Evolutionary conservation across 2,113 vertebrate species (phyloP).

Genomic region (Neomonachus schauinslandi): DNA sequence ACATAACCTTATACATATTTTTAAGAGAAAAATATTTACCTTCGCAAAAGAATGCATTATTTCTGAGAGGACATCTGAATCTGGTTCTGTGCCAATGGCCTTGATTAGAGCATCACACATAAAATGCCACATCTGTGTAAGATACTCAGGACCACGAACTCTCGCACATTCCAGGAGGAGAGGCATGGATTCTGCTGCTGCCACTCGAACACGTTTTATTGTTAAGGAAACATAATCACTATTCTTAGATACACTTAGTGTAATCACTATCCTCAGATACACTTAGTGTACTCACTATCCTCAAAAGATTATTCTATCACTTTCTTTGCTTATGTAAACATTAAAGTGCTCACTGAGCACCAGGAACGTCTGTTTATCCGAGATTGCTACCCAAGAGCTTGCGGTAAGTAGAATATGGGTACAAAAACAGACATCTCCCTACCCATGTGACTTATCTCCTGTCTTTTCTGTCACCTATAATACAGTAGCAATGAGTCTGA

Average conservation of each 20-base stretch:
- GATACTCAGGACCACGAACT: constrained; percentile 96
- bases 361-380: neutral
- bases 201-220: constrained; percentile 93
- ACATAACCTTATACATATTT: rapidly evolving
- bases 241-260: neutral
- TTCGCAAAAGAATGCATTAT: constrained; percentile 99
- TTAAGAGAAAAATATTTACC: constrained; percentile 84
- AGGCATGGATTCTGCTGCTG: constrained; percentile 98
- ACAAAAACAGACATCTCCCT: neutral
- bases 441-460: neutral
- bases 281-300: neutral
- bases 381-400: neutral
- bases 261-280: neutral
- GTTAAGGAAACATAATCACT: constrained; percentile 86
- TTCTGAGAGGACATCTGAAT: constrained; percentile 97
- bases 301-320: neutral
- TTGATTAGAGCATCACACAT: constrained; percentile 99
- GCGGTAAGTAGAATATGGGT: neutral
- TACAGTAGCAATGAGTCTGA: neutral
- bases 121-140: constrained; percentile 99
- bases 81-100: constrained; percentile 97
- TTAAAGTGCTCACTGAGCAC: neutral
- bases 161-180: constrained; percentile 96
- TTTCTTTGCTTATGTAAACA: neutral
- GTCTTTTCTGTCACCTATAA: neutral